Percentiles rank a stretch among this genome's conserved stretches.
phyloP scores from a whole-genome alignment of 2,888 invertebrate genomes.

The Chrysodeixis includens region DNA sequence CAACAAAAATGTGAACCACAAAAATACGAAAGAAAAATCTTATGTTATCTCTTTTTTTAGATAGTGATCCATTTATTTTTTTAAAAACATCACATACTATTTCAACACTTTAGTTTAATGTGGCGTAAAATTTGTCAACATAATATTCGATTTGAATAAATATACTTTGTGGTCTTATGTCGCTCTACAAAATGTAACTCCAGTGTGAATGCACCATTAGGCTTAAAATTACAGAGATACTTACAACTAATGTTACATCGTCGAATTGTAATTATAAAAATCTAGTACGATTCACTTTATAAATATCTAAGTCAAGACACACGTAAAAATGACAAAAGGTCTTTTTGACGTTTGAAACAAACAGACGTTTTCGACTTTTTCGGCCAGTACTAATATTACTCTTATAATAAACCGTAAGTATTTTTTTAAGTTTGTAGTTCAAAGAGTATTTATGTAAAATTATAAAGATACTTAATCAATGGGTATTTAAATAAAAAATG shows the following conservation, averaged over 20 bases:
- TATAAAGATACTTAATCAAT: background rate
- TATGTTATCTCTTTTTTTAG: background rate
- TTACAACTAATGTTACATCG: constrained; percentile 45
- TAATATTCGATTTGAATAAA: too few relatives aligned
- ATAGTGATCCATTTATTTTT: too few relatives aligned
- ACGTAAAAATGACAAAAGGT: background rate
- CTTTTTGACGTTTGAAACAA: background rate
- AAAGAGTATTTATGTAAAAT: background rate
- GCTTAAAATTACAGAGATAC: constrained; percentile 72
- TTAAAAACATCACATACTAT: too few relatives aligned
- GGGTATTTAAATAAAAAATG: constrained; percentile 16
- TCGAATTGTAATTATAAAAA: constrained; percentile 29
- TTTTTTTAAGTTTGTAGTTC: background rate
- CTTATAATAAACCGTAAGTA: background rate
- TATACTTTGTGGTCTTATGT: background rate
- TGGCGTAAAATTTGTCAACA: too few relatives aligned
- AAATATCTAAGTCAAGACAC: background rate
- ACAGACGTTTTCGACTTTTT: background rate
- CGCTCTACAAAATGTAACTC: background rate
- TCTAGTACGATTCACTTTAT: background rate
- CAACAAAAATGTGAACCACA: background rate
- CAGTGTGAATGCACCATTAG: constrained; percentile 54
- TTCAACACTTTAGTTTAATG: too few relatives aligned
- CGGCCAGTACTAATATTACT: background rate
- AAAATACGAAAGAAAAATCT: background rate